These are phyloP conservation scores for Grammomys surdaster DNA, from an alignment of 2,113 vertebrate species.

Conservation along the genomic window DNA sequence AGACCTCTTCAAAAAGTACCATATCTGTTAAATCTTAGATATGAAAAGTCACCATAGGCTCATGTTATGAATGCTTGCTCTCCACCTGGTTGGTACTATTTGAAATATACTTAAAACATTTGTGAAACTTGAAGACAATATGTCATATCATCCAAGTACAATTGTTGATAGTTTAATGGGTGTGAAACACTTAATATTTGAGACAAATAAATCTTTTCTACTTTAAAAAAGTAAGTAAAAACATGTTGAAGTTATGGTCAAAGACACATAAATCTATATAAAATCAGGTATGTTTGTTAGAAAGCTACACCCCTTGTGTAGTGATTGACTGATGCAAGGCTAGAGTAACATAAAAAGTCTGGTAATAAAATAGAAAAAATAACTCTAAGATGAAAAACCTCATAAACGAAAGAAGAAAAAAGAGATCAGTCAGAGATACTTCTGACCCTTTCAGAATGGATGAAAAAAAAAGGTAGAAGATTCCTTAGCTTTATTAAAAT, in stretches of 20 bases:
- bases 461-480: accelerated
- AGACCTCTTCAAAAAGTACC: not conserved
- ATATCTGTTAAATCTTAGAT: not conserved
- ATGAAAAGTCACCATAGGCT: not conserved
- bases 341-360: not conserved
- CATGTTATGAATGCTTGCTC: not conserved
- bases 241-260: not conserved
- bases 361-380: not conserved
- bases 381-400: not conserved
- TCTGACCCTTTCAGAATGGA: not conserved
- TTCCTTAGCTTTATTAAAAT: not conserved
- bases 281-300: not conserved
- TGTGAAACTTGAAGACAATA: not conserved
- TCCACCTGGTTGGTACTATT: not conserved
- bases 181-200: not conserved
- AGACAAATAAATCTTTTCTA: not conserved
- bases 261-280: not conserved
- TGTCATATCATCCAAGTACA: not conserved
- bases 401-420: not conserved
- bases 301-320: not conserved
- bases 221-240: not conserved
- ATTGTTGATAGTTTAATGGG: not conserved
- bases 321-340: not conserved
- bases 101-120: not conserved
- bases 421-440: not conserved